These are phyloP conservation scores for Leptogaster cylindrica DNA, from an alignment of 2,888 invertebrate species.

Conservation along the genomic window DNA sequence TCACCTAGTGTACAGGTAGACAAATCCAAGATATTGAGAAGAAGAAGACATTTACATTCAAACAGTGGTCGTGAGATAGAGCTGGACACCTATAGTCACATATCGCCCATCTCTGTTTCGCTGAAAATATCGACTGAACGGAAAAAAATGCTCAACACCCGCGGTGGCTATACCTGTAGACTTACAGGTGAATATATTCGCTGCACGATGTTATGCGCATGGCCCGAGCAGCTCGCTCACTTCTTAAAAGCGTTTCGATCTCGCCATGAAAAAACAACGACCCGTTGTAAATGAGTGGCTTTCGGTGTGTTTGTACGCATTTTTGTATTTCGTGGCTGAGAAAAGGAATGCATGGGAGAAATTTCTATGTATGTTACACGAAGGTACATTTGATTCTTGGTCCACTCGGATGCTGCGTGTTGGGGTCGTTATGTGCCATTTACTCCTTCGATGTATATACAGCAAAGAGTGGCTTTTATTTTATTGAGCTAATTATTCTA, in stretches of 20 bases:
- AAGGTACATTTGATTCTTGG: conserved; percentile 7
- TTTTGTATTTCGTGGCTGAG: conserved; percentile 25
- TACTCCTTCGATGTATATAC: too few species aligned
- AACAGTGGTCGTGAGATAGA: conserved; percentile 2
- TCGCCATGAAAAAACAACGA: conserved; percentile 13
- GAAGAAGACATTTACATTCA: conserved; percentile 43
- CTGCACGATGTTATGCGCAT: conserved; percentile 33
- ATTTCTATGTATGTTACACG: neutral
- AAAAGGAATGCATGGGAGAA: conserved; percentile 19
- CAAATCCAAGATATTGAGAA: conserved; percentile 43
- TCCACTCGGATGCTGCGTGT: neutral
- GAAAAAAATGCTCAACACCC: conserved; percentile 28
- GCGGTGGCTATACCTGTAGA: conserved; percentile 37
- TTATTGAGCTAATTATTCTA: too few species aligned
- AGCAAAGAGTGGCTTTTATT: too few species aligned
- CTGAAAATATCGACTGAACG: conserved; percentile 3
- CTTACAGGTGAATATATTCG: conserved; percentile 42
- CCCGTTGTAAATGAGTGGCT: neutral
- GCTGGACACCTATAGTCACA: neutral
- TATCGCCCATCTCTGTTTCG: conserved; percentile 5
- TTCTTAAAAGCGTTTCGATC: conserved; percentile 16
- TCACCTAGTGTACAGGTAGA: conserved; percentile 39
- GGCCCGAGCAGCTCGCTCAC: conserved; percentile 26
- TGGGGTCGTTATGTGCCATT: neutral
- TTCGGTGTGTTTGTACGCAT: conserved; percentile 36